Evolutionary conservation across 2,888 invertebrate genomes (phyloP), one percentile per base, ranked within the genome.

Genomic region (Lucinisca nassula): DNA sequence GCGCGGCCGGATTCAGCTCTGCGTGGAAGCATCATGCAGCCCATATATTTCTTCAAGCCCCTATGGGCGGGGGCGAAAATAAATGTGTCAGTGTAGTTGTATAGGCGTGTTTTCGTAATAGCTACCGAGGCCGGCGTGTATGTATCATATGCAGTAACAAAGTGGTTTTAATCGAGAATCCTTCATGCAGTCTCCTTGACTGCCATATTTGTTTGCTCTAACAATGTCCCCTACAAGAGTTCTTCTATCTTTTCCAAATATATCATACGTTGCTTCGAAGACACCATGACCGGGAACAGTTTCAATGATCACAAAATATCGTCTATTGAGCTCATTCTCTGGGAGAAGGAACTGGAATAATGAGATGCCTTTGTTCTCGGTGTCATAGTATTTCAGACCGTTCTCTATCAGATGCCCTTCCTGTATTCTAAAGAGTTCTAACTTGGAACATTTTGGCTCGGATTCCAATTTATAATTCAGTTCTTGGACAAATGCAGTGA

Each of bases 331-430:
- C 40, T 72, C 38, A n/a, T 75, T 45, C 73, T 89, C 89, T 2
- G 90, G 90, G 14, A 37, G 32, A 8, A 88, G 81, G 51, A 90
- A 90, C 32, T 90, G 88, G 21, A 90, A 81, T 17, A 90, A 76
- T 14, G 90, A 90, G 27, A 90, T 90, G 0, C 90, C 90, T 0
- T 67, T 82, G 45, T 90, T 90, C 55, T 90, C 90, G 0, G 90
- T 90, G 27, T 67, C 78, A 0, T 77, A 12, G 81, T 88, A 88
- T 32, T 87, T 32, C 21, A 90, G 35, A 1, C 88, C 90, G 30
- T 85, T 74, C 10, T 79, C n/a, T 17, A 88, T 70, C 3, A 70
- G 24, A 14, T 82, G 77, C 17, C 75, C 75, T 30, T 86, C 86
- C 12, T 58, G 84, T 14, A 90, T 58, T 67, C 67, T 84, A 35